phyloP scores from a whole-genome alignment of 2,888 invertebrate genomes.

The Ommatoiulus sabulosus region DNA sequence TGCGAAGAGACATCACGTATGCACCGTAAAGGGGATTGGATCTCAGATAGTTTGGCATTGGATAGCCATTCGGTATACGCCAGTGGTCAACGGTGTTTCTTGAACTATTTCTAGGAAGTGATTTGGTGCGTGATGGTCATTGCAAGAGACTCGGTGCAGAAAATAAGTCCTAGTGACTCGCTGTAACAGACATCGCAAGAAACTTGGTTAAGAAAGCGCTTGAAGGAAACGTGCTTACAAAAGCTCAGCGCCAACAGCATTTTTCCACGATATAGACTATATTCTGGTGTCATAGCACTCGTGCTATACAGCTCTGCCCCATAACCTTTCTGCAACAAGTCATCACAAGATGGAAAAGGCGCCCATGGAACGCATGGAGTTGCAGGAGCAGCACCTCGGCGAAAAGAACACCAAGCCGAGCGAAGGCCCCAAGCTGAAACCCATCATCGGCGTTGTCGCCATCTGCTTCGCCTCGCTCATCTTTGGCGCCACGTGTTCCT shows the following conservation, averaged over 20 bases:
- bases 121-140: no score
- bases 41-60: neutral
- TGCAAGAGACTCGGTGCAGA: no score
- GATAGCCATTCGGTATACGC: neutral
- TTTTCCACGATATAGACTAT: no score
- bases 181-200: no score
- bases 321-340: neutral
- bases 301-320: no score
- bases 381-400: slow-evolving; percentile 81
- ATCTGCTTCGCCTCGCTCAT: slow-evolving; percentile 50
- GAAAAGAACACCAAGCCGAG: slow-evolving; percentile 87
- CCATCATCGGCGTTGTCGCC: neutral
- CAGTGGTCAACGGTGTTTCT: neutral
- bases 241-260: no score
- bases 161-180: no score
- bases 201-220: no score
- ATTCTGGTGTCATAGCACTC: no score
- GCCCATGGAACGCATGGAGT: slow-evolving; percentile 73
- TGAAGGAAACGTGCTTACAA: no score
- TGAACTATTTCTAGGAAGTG: neutral
- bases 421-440: slow-evolving; percentile 58
- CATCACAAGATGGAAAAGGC: neutral
- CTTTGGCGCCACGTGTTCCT: slow-evolving; percentile 45
- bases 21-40: neutral
- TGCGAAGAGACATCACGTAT: neutral